Conservation (phyloP, 2,888 invertebrate species). For the Drosophila bunnanda region DNA sequence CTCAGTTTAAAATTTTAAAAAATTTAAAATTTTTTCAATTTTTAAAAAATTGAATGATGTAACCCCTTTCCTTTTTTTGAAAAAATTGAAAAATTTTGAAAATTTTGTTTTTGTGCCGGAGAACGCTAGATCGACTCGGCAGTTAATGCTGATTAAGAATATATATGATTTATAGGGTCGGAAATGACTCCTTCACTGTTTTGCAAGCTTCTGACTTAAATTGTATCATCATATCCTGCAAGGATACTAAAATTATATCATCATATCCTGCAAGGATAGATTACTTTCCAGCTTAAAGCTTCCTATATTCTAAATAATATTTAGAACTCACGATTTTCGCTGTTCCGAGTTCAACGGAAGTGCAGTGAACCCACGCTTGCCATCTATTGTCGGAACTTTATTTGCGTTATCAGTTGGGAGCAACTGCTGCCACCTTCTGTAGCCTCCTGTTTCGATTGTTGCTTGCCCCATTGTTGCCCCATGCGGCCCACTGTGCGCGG, state of each 20-base stretch:
- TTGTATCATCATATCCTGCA: not conserved
- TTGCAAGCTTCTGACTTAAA: too few species aligned
- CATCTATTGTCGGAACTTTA: slow-evolving; percentile 35
- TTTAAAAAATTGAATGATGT: too few species aligned
- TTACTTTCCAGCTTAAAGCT: not conserved
- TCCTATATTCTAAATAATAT: not conserved
- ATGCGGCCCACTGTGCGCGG: slow-evolving; percentile 59
- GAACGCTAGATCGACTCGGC: too few species aligned
- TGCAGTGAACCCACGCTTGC: slow-evolving; percentile 33
- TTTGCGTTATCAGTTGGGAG: slow-evolving; percentile 40
- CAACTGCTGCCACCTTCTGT: slow-evolving; percentile 18
- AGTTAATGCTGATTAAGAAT: too few species aligned
- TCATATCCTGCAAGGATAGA: not conserved
- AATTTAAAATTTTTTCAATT: too few species aligned
- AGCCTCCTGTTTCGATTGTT: not conserved
- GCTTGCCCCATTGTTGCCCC: slow-evolving; percentile 4
- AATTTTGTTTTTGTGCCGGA: too few species aligned
- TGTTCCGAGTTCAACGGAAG: slow-evolving; percentile 33
- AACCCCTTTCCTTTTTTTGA: too few species aligned
- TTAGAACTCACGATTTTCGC: not conserved
- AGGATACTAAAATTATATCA: not conserved
- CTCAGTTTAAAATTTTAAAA: too few species aligned
- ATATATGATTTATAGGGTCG: too few species aligned
- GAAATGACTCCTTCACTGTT: too few species aligned
- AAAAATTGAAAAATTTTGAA: too few species aligned